A percentile compares a stretch with the other conserved stretches of the same genome.
Conservation (phyloP, 30 jellyfish, hydroid and myxozoan genomes). For the Clytia hemisphaerica region DNA sequence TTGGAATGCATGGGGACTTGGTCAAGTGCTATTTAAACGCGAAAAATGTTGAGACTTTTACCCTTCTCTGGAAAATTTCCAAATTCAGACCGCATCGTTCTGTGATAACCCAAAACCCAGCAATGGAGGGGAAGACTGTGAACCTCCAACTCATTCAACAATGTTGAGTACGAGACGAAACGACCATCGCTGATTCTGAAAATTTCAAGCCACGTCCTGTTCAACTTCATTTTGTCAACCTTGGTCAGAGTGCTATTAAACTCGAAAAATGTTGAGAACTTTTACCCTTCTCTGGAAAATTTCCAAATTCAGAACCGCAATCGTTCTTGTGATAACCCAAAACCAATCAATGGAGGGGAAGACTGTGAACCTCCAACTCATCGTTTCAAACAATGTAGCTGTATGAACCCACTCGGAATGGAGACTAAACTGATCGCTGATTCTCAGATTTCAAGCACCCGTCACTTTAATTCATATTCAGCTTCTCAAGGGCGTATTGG, state of each 20-base stretch:
- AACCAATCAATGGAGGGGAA: constrained; percentile 30
- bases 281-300: constrained; percentile 25
- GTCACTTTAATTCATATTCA: background rate
- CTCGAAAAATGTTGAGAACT: background rate
- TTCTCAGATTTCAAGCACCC: constrained; percentile 4
- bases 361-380: constrained; percentile 27
- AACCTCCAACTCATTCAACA: constrained; percentile 21
- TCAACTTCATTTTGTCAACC: constrained; percentile 36
- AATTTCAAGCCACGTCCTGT: constrained; percentile 7
- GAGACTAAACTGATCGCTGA: background rate
- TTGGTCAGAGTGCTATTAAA: constrained; percentile 33
- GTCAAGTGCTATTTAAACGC: constrained; percentile 27
- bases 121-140: constrained; percentile 32
- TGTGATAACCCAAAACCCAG: constrained; percentile 26
- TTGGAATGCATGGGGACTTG: no score
- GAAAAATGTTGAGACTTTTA: background rate
- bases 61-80: constrained; percentile 26
- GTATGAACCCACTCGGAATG: constrained; percentile 29
- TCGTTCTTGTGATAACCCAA: constrained; percentile 20
- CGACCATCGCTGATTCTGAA: background rate
- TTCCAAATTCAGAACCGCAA: constrained; percentile 16
- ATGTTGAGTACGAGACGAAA: background rate
- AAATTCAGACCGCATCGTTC: constrained; percentile 10
- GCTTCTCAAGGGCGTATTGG: constrained; percentile 6
- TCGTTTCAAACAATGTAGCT: constrained; percentile 20